Percentiles rank a stretch among this genome's conserved stretches.
Conservation (phyloP, 2,888 invertebrate genomes). For the Vandiemenella viatica region DNA sequence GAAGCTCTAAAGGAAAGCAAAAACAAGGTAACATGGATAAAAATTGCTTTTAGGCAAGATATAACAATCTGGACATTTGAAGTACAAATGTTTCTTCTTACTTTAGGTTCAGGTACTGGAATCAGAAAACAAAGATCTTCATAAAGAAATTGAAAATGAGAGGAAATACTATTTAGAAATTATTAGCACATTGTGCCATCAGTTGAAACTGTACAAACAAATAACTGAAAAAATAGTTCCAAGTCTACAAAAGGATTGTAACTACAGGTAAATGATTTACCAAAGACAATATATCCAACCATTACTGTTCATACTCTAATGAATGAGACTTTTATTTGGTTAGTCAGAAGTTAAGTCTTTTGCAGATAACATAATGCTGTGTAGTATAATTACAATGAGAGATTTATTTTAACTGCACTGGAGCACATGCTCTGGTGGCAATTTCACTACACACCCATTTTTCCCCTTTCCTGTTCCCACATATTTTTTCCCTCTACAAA, state of each 20-base stretch:
- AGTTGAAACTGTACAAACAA: neutral
- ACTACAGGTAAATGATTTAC: neutral
- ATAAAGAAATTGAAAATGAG: neutral
- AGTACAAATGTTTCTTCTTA: neutral
- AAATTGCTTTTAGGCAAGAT: too few species aligned
- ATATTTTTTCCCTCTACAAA: too few species aligned
- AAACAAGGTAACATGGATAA: neutral
- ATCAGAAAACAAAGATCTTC: neutral
- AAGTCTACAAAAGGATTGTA: neutral
- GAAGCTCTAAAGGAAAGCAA: neutral
- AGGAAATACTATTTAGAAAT: neutral
- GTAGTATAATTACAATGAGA: too few species aligned
- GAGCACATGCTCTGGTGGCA: too few species aligned
- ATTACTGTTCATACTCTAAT: too few species aligned
- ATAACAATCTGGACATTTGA: neutral
- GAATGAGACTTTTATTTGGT: too few species aligned
- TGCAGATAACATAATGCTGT: too few species aligned
- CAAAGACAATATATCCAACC: too few species aligned
- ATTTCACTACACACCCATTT: too few species aligned
- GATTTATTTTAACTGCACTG: too few species aligned
- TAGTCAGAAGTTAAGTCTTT: too few species aligned
- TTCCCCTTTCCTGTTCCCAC: too few species aligned
- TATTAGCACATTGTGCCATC: neutral
- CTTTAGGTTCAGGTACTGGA: neutral
- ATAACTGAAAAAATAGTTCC: neutral